These are phyloP conservation scores for Thereva nobilitata DNA, from an alignment of 2,888 invertebrate species.

Conservation along the genomic window DNA sequence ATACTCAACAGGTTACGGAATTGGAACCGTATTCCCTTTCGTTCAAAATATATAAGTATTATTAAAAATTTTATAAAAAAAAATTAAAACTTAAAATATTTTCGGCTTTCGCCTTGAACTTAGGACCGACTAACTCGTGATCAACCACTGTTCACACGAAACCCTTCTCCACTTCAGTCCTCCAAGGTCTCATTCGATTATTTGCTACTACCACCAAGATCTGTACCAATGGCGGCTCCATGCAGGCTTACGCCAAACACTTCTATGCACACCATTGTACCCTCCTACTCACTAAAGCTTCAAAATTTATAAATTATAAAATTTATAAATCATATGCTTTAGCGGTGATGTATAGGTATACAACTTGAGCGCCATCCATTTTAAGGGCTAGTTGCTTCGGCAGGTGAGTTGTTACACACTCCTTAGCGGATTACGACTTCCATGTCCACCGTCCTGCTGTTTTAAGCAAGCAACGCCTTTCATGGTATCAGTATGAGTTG, in stretches of 20 bases:
- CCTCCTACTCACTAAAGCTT: constrained; percentile 67
- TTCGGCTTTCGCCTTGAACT: constrained; percentile 62
- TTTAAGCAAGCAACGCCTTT: constrained; percentile 69
- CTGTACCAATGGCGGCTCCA: constrained; percentile 59
- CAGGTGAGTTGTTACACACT: constrained; percentile 66
- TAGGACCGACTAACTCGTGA: constrained; percentile 65
- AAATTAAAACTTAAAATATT: constrained; percentile 48
- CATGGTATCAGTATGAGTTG: constrained; percentile 67
- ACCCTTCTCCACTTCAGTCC: constrained; percentile 67
- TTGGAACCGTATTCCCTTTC: constrained; percentile 64
- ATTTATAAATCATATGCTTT: constrained; percentile 51
- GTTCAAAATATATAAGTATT: constrained; percentile 46
- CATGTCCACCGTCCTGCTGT: constrained; percentile 75
- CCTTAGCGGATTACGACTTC: constrained; percentile 72
- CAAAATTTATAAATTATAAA: constrained; percentile 51
- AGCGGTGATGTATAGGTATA: constrained; percentile 61
- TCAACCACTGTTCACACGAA: constrained; percentile 67
- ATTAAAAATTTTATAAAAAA: constrained; percentile 1
- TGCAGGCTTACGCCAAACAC: constrained; percentile 63
- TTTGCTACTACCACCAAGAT: constrained; percentile 69
- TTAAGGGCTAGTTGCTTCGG: constrained; percentile 69
- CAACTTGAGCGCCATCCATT: constrained; percentile 71
- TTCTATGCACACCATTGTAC: constrained; percentile 61
- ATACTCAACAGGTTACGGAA: constrained; percentile 62
- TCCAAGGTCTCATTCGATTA: constrained; percentile 67